These are phyloP conservation scores for Characodon lateralis DNA, from an alignment of 2,797 vertebrate species.

Conservation along the genomic window DNA sequence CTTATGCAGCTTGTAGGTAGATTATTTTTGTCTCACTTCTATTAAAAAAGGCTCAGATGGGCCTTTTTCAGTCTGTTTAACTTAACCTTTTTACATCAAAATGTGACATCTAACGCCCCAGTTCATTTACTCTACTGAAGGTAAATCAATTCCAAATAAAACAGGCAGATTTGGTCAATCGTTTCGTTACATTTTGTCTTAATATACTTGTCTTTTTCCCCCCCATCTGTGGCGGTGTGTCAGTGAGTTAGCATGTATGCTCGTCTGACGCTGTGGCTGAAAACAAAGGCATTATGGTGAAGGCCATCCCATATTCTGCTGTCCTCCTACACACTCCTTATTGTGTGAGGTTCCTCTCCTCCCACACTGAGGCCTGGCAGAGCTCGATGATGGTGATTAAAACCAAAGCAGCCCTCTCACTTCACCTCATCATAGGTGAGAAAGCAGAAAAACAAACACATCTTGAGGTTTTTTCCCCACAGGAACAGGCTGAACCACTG, in stretches of 20 bases:
- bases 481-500: too few relatives aligned
- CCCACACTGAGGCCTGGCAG: conserved; percentile 11
- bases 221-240: conserved; percentile 2
- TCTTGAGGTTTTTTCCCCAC: too few relatives aligned
- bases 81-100: too few relatives aligned
- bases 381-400: conserved; percentile 20
- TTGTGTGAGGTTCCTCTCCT: conserved; percentile 7
- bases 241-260: not conserved
- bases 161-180: not conserved
- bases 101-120: too few relatives aligned
- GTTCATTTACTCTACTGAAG: not conserved
- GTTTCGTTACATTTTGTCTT: not conserved
- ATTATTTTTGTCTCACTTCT: too few relatives aligned
- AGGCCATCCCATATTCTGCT: conserved; percentile 50
- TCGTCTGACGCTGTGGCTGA: conserved; percentile 19
- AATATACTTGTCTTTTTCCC: not conserved
- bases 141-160: not conserved
- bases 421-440: conserved; percentile 10
- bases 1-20: not conserved
- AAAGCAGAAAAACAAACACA: not conserved
- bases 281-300: conserved; percentile 35
- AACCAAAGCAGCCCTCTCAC: conserved; percentile 19
- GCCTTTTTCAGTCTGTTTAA: too few relatives aligned
- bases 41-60: too few relatives aligned
- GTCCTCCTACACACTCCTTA: conserved; percentile 45